Conservation (phyloP, 2,797 vertebrate species). For the Staurois parvus region DNA sequence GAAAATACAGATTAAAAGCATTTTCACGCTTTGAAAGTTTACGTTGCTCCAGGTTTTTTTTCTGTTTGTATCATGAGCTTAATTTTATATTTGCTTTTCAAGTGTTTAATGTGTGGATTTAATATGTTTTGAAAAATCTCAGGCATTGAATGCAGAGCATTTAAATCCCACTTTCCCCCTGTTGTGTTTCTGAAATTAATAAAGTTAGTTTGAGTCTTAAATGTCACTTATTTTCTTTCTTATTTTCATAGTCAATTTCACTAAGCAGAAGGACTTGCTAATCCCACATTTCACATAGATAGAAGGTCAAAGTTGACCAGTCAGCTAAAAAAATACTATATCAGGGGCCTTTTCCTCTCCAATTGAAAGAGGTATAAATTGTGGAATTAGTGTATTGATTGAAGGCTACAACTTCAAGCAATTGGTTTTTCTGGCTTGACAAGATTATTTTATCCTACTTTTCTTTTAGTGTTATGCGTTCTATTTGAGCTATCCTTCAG, state of each 20-base stretch:
- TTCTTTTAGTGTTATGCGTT: slow-evolving; percentile 99
- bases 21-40: slow-evolving; percentile 32
- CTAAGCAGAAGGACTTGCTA: slow-evolving; percentile 91
- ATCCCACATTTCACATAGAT: slow-evolving; percentile 87
- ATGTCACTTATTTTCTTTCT: slow-evolving; percentile 88
- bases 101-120: slow-evolving; percentile 54
- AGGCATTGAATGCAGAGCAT: not conserved
- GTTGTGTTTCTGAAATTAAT: slow-evolving; percentile 85
- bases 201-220: slow-evolving; percentile 86
- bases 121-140: slow-evolving; percentile 55
- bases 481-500: slow-evolving; percentile 98
- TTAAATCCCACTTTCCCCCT: slow-evolving; percentile 67
- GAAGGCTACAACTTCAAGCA: slow-evolving; percentile 91
- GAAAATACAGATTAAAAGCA: slow-evolving; percentile 26
- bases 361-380: slow-evolving; percentile 96
- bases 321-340: slow-evolving; percentile 98
- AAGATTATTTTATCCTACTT: slow-evolving; percentile 99
- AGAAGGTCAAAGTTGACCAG: slow-evolving; percentile 99
- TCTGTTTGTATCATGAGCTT: slow-evolving; percentile 53
- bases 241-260: slow-evolving; percentile 92
- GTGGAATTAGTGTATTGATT: slow-evolving; percentile 99
- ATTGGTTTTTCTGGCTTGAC: slow-evolving; percentile 99
- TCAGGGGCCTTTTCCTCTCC: slow-evolving; percentile 95
- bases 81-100: slow-evolving; percentile 53
- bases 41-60: not conserved